Conservation (phyloP, 2,888 invertebrate species). For the Erpobdella octoculata region DNA sequence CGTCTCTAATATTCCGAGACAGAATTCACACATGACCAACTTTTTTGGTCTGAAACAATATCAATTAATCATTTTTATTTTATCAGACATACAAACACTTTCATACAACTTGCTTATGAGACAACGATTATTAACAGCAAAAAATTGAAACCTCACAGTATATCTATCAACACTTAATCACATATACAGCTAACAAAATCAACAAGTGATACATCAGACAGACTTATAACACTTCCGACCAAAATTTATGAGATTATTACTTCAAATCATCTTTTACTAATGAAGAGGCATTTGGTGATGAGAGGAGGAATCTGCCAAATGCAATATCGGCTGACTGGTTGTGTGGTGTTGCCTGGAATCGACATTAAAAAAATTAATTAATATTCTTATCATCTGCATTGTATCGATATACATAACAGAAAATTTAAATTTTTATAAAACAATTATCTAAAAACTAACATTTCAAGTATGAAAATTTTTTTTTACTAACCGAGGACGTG, state of each 20-base stretch:
- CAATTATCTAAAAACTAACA: not conserved
- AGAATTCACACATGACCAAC: conserved; percentile 24
- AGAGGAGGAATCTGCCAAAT: conserved; percentile 15
- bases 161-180: too few relatives aligned
- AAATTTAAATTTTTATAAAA: not conserved
- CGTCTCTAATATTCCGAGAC: conserved; percentile 8
- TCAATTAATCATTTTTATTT: not conserved
- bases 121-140: too few relatives aligned
- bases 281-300: not conserved
- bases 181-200: too few relatives aligned
- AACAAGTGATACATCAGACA: too few relatives aligned
- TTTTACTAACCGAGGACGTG: too few relatives aligned
- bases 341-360: not conserved
- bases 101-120: too few relatives aligned
- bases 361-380: too few relatives aligned
- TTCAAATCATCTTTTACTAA: too few relatives aligned
- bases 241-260: too few relatives aligned
- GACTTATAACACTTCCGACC: too few relatives aligned
- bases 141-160: too few relatives aligned
- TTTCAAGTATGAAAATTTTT: not conserved
- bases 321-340: conserved; percentile 4
- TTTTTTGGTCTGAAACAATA: conserved; percentile 5
- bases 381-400: too few relatives aligned
- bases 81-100: not conserved
- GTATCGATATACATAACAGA: not conserved